These are phyloP conservation scores for Poecilia latipinna DNA, from an alignment of 2,113 vertebrate genomes.

Conservation along the genomic window DNA sequence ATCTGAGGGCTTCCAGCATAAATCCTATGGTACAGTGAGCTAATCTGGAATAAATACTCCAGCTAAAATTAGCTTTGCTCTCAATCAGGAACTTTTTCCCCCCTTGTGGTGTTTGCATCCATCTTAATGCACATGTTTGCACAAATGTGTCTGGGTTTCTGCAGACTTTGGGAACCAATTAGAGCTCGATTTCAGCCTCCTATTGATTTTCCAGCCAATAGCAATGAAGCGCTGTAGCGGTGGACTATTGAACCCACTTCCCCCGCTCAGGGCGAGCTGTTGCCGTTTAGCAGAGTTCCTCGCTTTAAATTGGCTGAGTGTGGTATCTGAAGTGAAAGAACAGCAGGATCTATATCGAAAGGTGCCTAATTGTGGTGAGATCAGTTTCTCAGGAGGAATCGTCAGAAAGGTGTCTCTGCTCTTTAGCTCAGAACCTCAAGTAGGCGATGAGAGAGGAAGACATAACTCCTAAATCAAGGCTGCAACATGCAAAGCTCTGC, in stretches of 20 bases:
- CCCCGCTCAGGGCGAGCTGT: slow-evolving; percentile 44
- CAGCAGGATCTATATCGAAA: slow-evolving; percentile 3
- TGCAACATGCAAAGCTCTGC: background rate
- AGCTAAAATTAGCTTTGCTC: slow-evolving; percentile 60
- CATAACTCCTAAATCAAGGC: background rate
- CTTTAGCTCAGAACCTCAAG: slow-evolving; percentile 13
- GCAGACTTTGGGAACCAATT: slow-evolving; percentile 65
- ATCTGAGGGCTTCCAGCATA: slow-evolving; percentile 12
- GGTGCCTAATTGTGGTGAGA: background rate
- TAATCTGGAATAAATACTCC: slow-evolving; percentile 49
- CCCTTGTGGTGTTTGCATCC: slow-evolving; percentile 44
- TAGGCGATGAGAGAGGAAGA: background rate
- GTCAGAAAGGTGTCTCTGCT: background rate
- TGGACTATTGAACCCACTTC: slow-evolving; percentile 46
- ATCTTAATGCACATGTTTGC: slow-evolving; percentile 39
- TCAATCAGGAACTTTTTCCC: slow-evolving; percentile 38
- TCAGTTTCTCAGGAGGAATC: slow-evolving; percentile 14
- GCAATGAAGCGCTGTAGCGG: slow-evolving; percentile 57
- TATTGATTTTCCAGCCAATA: slow-evolving; percentile 78
- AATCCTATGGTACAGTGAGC: slow-evolving; percentile 2
- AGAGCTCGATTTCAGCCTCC: slow-evolving; percentile 45
- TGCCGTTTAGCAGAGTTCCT: slow-evolving; percentile 54
- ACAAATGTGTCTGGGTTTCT: slow-evolving; percentile 32
- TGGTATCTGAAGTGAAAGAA: slow-evolving; percentile 16
- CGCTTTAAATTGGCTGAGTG: slow-evolving; percentile 38